Percentiles rank a stretch among this genome's conserved stretches.
phyloP scores from a whole-genome alignment of 2,797 vertebrate genomes.

The Carcharodon carcharias region DNA sequence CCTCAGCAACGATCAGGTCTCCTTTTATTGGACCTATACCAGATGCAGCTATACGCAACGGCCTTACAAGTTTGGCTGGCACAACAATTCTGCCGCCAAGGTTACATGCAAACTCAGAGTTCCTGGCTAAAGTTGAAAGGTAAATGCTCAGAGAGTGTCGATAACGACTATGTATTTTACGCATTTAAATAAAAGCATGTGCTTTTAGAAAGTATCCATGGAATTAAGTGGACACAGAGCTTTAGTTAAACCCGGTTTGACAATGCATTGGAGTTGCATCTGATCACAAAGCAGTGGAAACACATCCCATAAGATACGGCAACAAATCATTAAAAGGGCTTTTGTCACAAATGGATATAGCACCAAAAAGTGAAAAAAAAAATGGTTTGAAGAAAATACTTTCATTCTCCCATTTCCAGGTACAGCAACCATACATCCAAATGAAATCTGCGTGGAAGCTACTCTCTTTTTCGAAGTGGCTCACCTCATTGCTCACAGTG shows the following conservation, averaged over 20 bases:
- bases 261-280: not conserved
- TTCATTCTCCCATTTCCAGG: not conserved
- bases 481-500: not conserved
- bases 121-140: too few relatives aligned
- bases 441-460: not conserved
- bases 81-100: not conserved
- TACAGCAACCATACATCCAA: not conserved
- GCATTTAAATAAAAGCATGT: not conserved
- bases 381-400: not conserved
- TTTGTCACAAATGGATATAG: not conserved
- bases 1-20: too few relatives aligned
- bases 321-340: not conserved
- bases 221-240: too few relatives aligned
- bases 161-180: not conserved
- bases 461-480: not conserved
- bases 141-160: not conserved
- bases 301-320: not conserved
- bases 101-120: not conserved
- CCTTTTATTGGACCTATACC: too few relatives aligned
- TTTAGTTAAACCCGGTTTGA: not conserved
- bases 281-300: not conserved
- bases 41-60: not conserved
- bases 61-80: not conserved
- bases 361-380: not conserved
- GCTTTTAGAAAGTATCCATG: not conserved